phyloP scores from a whole-genome alignment of 2,113 vertebrate species.

The Limnothrissa miodon region DNA sequence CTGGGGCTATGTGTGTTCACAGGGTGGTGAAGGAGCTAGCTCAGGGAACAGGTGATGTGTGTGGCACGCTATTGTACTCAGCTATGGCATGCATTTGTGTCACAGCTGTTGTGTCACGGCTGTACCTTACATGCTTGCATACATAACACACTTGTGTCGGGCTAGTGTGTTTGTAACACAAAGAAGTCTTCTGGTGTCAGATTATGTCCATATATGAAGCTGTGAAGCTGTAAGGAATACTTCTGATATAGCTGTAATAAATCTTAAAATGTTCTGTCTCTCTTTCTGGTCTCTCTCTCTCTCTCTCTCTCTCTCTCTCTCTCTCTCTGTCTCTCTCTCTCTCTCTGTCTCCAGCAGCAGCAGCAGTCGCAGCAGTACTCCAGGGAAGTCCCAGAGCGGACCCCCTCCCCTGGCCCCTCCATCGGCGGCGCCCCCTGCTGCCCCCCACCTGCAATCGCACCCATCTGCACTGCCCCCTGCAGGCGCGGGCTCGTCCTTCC shows the following conservation, averaged over 20 bases:
- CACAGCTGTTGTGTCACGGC: too few relatives aligned
- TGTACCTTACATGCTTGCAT: too few relatives aligned
- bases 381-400: constrained; percentile 82
- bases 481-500: constrained; percentile 75
- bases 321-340: not conserved
- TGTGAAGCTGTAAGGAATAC: not conserved
- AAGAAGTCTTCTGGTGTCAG: not conserved
- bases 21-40: not conserved
- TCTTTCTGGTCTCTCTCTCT: too few relatives aligned
- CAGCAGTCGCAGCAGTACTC: constrained; percentile 95
- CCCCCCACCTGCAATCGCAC: constrained; percentile 74
- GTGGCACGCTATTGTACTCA: not conserved
- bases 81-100: not conserved
- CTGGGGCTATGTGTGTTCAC: not conserved
- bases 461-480: constrained; percentile 40
- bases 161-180: not conserved
- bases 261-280: constrained; percentile 20
- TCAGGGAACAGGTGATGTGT: not conserved
- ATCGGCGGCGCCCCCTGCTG: not conserved
- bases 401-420: constrained; percentile 71
- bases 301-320: not conserved
- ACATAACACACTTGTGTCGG: not conserved
- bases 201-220: not conserved
- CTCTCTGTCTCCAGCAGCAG: constrained; percentile 61
- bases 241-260: not conserved